phyloP scores from a whole-genome alignment of 1,140 invertebrate species.

The Thaumatotibia leucotreta region DNA sequence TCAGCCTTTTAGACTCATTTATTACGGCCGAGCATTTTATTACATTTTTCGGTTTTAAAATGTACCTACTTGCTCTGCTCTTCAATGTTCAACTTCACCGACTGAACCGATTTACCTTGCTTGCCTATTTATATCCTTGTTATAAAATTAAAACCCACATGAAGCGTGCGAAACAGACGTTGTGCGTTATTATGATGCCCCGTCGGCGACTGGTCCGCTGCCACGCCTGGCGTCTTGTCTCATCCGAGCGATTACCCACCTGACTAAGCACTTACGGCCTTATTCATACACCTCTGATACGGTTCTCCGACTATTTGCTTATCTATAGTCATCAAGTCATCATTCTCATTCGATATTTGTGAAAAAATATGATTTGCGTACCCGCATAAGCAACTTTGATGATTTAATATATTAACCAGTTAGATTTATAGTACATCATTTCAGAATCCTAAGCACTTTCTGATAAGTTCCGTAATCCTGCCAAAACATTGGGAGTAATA shows the following conservation, averaged over 20 bases:
- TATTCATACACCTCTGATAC: too few relatives aligned
- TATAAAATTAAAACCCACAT: background rate
- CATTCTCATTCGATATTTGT: too few relatives aligned
- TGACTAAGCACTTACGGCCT: background rate
- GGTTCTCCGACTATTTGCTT: too few relatives aligned
- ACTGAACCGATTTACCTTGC: background rate
- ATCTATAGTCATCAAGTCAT: too few relatives aligned
- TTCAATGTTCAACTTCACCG: background rate
- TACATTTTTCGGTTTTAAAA: background rate
- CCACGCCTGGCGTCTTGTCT: background rate
- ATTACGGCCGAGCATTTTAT: background rate
- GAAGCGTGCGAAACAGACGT: background rate
- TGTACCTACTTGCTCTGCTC: background rate
- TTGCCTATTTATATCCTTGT: background rate
- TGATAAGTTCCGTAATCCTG: too few relatives aligned
- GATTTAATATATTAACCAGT: too few relatives aligned
- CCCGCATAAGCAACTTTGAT: too few relatives aligned
- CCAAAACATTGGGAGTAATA: too few relatives aligned
- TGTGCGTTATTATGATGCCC: background rate
- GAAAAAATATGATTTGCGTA: too few relatives aligned
- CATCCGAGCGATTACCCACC: background rate
- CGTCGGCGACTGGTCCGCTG: background rate
- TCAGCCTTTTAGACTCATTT: background rate
- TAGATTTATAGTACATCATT: too few relatives aligned
- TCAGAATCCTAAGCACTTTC: too few relatives aligned